Percentiles rank a stretch among this genome's conserved stretches.
phyloP scores from a whole-genome alignment of 2,888 invertebrate species.

The Eucera pruinosa region DNA sequence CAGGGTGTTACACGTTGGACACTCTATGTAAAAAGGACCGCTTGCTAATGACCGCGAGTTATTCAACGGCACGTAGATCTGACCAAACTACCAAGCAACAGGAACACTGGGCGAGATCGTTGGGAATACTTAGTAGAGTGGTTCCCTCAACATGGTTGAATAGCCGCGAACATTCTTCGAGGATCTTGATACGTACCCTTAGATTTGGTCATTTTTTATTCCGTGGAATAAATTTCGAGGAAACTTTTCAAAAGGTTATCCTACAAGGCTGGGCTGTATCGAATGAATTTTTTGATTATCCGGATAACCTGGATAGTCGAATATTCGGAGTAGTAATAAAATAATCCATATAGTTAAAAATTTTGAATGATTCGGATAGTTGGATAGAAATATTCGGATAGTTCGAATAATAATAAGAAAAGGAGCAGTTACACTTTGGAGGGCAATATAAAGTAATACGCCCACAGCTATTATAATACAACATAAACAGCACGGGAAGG shows the following conservation, averaged over 20 bases:
- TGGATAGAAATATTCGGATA: too few species aligned
- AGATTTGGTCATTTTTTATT: background rate
- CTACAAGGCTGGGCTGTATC: too few species aligned
- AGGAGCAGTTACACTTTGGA: too few species aligned
- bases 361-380: too few species aligned
- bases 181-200: constrained; percentile 26
- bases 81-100: constrained; percentile 21
- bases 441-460: too few species aligned
- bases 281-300: too few species aligned
- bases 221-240: constrained; percentile 12
- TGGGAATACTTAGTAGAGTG: constrained; percentile 46
- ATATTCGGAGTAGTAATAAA: too few species aligned
- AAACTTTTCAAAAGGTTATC: background rate
- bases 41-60: constrained; percentile 78
- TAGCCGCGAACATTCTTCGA: constrained; percentile 31
- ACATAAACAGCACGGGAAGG: too few species aligned
- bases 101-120: constrained; percentile 38
- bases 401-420: too few species aligned
- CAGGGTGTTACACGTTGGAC: constrained; percentile 64
- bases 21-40: constrained; percentile 53
- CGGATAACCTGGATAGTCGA: too few species aligned
- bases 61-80: constrained; percentile 78
- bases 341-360: too few species aligned
- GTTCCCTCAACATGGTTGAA: constrained; percentile 30
- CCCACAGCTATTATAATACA: too few species aligned